Percentiles rank a stretch among this genome's conserved stretches.
Conservation (phyloP, 2,113 vertebrate species). For the Cyphotilapia sp. region DNA sequence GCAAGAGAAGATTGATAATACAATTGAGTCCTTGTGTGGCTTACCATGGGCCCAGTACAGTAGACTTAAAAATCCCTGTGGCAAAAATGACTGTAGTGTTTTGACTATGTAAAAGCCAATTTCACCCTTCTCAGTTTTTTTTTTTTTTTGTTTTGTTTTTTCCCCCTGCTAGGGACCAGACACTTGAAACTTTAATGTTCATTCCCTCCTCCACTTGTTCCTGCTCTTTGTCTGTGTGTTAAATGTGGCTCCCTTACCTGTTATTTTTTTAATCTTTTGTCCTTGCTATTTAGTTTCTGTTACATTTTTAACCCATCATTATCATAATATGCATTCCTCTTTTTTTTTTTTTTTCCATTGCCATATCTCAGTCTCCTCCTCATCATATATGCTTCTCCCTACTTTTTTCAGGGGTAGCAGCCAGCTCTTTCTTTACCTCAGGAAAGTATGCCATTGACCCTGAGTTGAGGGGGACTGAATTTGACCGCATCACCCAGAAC, state of each 20-base stretch:
- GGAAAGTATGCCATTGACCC: slow-evolving; percentile 89
- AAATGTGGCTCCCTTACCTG: background rate
- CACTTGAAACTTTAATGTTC: background rate
- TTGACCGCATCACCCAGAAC: slow-evolving; percentile 86
- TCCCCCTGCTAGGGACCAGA: background rate
- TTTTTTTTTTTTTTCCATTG: background rate
- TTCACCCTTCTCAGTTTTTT: background rate
- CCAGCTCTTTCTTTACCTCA: slow-evolving; percentile 84
- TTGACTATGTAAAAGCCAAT: background rate
- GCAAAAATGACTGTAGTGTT: background rate
- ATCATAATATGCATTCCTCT: background rate
- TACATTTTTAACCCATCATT: background rate
- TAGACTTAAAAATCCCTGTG: background rate
- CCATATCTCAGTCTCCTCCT: background rate
- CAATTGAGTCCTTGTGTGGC: background rate
- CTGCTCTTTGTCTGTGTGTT: background rate
- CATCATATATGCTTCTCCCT: background rate
- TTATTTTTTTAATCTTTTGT: background rate
- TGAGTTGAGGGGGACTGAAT: slow-evolving; percentile 81
- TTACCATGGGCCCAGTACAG: background rate
- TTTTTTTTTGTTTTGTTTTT: background rate
- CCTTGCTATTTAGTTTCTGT: background rate
- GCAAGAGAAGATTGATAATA: background rate
- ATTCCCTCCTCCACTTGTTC: background rate
- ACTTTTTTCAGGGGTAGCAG: slow-evolving; percentile 74